Base-by-base conservation (phyloP, 1,140 invertebrate species). In the Drosophila watanabei region DNA sequence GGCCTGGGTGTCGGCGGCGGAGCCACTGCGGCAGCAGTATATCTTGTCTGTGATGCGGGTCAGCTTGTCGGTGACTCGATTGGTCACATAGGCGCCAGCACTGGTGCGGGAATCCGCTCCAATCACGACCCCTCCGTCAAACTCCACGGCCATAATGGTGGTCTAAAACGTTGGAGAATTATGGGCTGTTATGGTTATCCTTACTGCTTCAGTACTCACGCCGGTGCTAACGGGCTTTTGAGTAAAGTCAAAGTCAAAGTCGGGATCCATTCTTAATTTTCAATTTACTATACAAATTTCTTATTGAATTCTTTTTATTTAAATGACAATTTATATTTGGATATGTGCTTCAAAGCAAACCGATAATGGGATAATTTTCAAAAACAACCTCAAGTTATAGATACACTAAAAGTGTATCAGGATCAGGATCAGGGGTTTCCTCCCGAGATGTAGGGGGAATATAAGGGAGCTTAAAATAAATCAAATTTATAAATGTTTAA, bases 31-130 rank as follows among this genome's bases (percentile, higher is more conserved):
- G 93, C 98, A 99, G 89, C 98, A 99, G 93, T 99, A 99, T 84
- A 99, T 99, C 64, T 97, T 95, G 88, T 99, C 98, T 6, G 98
- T 98, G 24, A 99, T 96, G 93, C 95, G 96, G 0, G 98, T 99
- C 39, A 99, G 94, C 93, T 99, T 99, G 93, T 99, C 98, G 4
- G 98, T 97, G 6, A 98, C 97, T 91, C 99, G 96, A 94, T 99
- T 99, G 9, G 98, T 96, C 63, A 99, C 96, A 93, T 99, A 99
- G 0, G 96, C 94, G 41, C 99, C 99, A 37, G 97, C 97, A 16
- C 98, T 98, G 39, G 98, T 98, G 75, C 99, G 95, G 3, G 99
- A 99, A 95, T 99, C 99, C n/a, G 99, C 99, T 35, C 98, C 99
- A 92, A 99, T 97, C 1, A 99, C 95, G 33, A 99, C 98, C 43